Conservation (phyloP, 2,888 invertebrate species). For the Caradrina kadenii region DNA sequence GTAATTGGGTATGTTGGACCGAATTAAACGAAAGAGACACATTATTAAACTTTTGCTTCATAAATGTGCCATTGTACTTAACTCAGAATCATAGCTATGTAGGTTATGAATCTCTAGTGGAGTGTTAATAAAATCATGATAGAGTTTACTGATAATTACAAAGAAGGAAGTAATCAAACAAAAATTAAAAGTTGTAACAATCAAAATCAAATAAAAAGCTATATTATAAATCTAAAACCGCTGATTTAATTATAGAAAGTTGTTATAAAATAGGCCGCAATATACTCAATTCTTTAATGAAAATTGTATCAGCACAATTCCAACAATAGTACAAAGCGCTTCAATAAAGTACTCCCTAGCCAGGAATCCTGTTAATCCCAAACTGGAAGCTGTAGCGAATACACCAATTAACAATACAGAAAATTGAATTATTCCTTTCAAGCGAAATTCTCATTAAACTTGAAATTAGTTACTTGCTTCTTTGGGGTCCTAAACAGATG, state of each 20-base stretch:
- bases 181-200: slow-evolving; percentile 12
- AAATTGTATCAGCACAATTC: slow-evolving; percentile 59
- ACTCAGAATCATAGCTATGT: not conserved
- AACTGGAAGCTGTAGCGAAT: slow-evolving; percentile 58
- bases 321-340: slow-evolving; percentile 60
- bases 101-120: slow-evolving; percentile 1
- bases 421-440: slow-evolving; percentile 84
- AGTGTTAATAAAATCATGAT: not conserved
- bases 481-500: slow-evolving; percentile 82
- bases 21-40: slow-evolving; percentile 37
- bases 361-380: slow-evolving; percentile 71
- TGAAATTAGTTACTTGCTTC: slow-evolving; percentile 79
- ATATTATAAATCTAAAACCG: slow-evolving; percentile 30
- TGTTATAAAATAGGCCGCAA: slow-evolving; percentile 46
- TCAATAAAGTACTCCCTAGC: slow-evolving; percentile 69
- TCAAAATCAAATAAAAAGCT: slow-evolving; percentile 29
- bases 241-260: slow-evolving; percentile 45
- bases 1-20: slow-evolving; percentile 42
- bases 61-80: slow-evolving; percentile 1
- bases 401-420: slow-evolving; percentile 73
- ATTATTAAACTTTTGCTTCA: slow-evolving; percentile 22
- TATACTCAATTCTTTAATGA: slow-evolving; percentile 54
- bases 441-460: slow-evolving; percentile 86
- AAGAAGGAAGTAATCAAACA: slow-evolving; percentile 8
- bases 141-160: not conserved